Base-by-base conservation (phyloP, 2,113 vertebrate genomes). In the Stegastes partitus region DNA sequence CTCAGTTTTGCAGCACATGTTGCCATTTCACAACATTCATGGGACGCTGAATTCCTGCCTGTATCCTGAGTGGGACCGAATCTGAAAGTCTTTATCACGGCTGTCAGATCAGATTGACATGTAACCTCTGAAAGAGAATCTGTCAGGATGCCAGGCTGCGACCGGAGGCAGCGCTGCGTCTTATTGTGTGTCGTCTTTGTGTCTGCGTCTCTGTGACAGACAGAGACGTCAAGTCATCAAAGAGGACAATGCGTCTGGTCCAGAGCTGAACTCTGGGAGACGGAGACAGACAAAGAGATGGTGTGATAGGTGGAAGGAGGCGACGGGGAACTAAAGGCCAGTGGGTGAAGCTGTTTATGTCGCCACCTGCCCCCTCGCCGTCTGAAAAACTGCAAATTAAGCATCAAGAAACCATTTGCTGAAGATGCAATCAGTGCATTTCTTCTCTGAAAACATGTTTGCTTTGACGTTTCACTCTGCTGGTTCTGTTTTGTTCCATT, bases 211-310 rank as follows among this genome's bases (percentile, higher is more conserved):
- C 51, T 2, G 64, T 81, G 83, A 82, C 61, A 59, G 85, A 90
- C 88, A 92, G 86, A 93, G 89, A 92, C 64, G 89, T 94, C 92
- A 92, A 88, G 79, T 82, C 76, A 62, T 88, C 92, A 84, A 53
- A 68, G 59, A 73, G 73, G 74, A 90, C 89, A 90, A 85, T 78
- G 81, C 12, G 55, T 78, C 73, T 80, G 71, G 66, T 49, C 15
- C 61, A 1, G 67, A 49, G 74, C 74, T 61, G 81, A 82, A 84
- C 83, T 79, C 72, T 54, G 79, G 67, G 66, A 80, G 85, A 76
- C 56, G 23, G 61, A 82, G 82, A 55, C 56, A 55, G 64, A 89
- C 68, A 81, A 82, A 85, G 80, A 75, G 50, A 75, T 68, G 72
- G 72, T 85, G 77, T 73, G 84, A 88, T 74, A 53, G 82, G 74